phyloP scores from a whole-genome alignment of 2,113 vertebrate genomes.

The Oreochromis spilurus region DNA sequence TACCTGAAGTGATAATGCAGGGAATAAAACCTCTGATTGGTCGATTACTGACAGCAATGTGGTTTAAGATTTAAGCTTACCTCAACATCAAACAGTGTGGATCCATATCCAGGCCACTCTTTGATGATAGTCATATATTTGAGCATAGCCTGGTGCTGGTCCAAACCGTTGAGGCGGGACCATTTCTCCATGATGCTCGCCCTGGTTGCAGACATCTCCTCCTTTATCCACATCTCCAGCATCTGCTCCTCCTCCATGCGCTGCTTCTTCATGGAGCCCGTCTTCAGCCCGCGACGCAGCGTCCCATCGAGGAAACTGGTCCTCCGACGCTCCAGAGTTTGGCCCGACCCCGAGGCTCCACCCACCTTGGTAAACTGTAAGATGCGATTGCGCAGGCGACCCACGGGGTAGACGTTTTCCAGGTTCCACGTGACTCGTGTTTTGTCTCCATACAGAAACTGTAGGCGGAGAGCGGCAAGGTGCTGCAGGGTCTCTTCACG shows the following conservation, averaged over 20 bases:
- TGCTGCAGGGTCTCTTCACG: slow-evolving; percentile 88
- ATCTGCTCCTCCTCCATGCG: slow-evolving; percentile 90
- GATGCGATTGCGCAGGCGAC: slow-evolving; percentile 82
- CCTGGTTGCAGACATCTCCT: slow-evolving; percentile 86
- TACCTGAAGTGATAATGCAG: neutral
- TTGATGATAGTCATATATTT: slow-evolving; percentile 88
- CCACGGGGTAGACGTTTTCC: slow-evolving; percentile 84
- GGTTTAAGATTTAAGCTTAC: slow-evolving; percentile 52
- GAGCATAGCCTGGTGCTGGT: slow-evolving; percentile 90
- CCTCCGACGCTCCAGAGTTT: slow-evolving; percentile 82
- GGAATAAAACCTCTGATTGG: neutral
- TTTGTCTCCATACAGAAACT: slow-evolving; percentile 84
- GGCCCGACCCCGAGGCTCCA: slow-evolving; percentile 57
- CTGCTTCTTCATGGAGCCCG: slow-evolving; percentile 88
- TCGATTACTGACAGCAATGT: neutral
- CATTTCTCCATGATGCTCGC: slow-evolving; percentile 86
- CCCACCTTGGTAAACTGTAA: slow-evolving; percentile 82
- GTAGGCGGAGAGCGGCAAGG: slow-evolving; percentile 83
- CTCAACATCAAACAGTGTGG: slow-evolving; percentile 91
- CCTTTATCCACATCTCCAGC: slow-evolving; percentile 93
- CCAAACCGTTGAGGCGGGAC: slow-evolving; percentile 79
- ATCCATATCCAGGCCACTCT: slow-evolving; percentile 90
- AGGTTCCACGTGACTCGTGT: slow-evolving; percentile 78
- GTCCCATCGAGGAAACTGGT: slow-evolving; percentile 90
- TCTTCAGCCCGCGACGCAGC: slow-evolving; percentile 83